These are phyloP conservation scores for Numenius arquata DNA, from an alignment of 2,113 vertebrate genomes.

Conservation along the genomic window DNA sequence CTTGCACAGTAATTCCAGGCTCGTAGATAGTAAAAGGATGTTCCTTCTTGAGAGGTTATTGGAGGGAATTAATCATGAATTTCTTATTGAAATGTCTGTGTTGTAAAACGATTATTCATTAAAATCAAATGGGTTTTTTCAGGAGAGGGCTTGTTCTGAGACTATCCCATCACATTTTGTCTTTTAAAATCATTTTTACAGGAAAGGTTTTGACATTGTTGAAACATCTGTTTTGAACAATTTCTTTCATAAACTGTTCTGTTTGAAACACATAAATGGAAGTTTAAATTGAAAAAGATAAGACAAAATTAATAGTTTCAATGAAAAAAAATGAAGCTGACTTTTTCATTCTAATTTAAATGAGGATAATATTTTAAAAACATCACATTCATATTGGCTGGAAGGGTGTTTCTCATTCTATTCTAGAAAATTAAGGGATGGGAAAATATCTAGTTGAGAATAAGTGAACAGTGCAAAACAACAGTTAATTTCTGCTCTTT, in stretches of 20 bases:
- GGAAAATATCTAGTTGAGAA: background rate
- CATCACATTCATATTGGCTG: background rate
- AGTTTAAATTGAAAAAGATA: background rate
- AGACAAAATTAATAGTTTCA: background rate
- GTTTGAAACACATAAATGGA: background rate
- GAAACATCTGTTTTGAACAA: constrained; percentile 6
- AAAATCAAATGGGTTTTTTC: background rate
- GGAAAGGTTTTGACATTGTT: constrained; percentile 9
- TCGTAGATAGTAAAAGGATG: background rate
- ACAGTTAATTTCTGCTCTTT: background rate
- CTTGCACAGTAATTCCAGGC: background rate
- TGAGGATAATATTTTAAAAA: background rate
- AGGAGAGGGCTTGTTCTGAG: background rate
- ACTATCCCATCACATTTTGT: background rate
- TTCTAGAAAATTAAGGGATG: background rate
- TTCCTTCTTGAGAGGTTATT: background rate
- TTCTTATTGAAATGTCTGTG: background rate
- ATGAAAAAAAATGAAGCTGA: background rate
- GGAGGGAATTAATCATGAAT: background rate
- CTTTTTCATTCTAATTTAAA: constrained; percentile 5
- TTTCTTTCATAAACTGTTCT: background rate
- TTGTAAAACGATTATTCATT: background rate
- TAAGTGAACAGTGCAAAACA: background rate
- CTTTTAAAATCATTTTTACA: background rate
- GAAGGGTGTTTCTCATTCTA: background rate